Base-by-base conservation (phyloP, 2,113 vertebrate species). In the Panthera tigris region DNA sequence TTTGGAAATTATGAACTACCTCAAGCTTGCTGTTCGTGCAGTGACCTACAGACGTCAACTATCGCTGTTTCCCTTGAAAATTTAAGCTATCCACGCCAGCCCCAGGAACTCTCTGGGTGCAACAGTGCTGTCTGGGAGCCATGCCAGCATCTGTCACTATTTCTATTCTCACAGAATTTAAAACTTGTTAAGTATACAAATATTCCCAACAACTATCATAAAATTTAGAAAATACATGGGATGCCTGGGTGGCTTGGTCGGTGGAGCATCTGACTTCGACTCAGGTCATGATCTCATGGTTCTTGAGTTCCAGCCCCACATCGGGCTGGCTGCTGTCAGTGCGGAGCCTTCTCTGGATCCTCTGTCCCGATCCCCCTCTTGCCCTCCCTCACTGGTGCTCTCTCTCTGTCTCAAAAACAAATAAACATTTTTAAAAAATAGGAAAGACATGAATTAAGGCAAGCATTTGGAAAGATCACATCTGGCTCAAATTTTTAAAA, bases 101-200 rank as follows among this genome's bases (percentile, higher is more conserved):
- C 14, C 36, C 18, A 2, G 16, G 39, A 50, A 68, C 29, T 52
- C 23, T 29, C 31, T 61, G 11, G 21, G 33, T 19, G 4, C 27
- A 57, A 27, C 0, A 1, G 25, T 8, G 1, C 21, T 19, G 18
- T 33, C 12, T 45, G 5, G 8, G 18, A 86, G 15, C 14, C 29
- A 6, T 1, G 41, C 8, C 11, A 48, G 16, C 12, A 33, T 7
- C 11, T 25, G 7, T n/a, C 29, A 57, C 3, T 45, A 52, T 83
- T 82, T 73, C 76, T 83, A 78, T 80, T 66, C 41, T 76, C 48
- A 92, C 91, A 23, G 10, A 50, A 81, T 45, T 81, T 71, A 71
- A 4, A 76, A 50, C 68, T n/a, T 55, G 50, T 39, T 83, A 45
- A 36, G 7, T 84, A 48, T 5, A 31, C 29, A 89, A 18, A 68